Evolutionary conservation across 2,797 vertebrate species (phyloP), one percentile per base, ranked within the genome.

Genomic region (Brachyalestes nurse): DNA sequence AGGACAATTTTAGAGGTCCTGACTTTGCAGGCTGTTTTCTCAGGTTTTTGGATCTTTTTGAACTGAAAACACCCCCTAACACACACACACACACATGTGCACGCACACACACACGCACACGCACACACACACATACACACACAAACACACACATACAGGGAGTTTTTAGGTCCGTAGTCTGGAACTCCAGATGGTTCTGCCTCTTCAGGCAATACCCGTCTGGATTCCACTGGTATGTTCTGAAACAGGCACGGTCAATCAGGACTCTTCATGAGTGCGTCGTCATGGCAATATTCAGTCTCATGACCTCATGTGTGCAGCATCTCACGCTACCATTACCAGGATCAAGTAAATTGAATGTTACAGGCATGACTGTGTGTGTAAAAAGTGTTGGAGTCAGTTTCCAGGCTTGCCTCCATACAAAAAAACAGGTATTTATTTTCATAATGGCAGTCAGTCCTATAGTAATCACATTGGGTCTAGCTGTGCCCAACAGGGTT

Each of bases 51-150:
- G 28, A 28, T 28, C 28, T 28, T 28, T 28, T 28, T 28, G 28
- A 28, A 28, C 28, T 28, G 28, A 28, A 28, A 28, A 28, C 28
- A 28, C 28, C 38, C 10, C n/a, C 53, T 25, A 38, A 55, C 66
- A 89, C 34, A 77, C 4, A 67, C 45, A 77, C 21, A 42, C 51
- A 53, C 17, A 47, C 34, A 23, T 7, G 38, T 21, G 60, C 77
- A 75, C 51, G 67, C 79, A 49, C 47, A 49, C 8, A 49, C 9
- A 49, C 8, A 49, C 8, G 13, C 47, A 49, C 47, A 49, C 47
- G 13, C 47, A 49, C 6, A 49, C 10, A 49, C 28, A 28, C 28
- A 28, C 28, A 28, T 28, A 7, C 47, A 49, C 4, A 47, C 4
- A 47, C 4, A 47, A 6, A 47, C 45, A 47, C 45, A 47, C 45